Base-by-base conservation (phyloP, 2,888 invertebrate genomes). In the Hipparchia sbordonii region DNA sequence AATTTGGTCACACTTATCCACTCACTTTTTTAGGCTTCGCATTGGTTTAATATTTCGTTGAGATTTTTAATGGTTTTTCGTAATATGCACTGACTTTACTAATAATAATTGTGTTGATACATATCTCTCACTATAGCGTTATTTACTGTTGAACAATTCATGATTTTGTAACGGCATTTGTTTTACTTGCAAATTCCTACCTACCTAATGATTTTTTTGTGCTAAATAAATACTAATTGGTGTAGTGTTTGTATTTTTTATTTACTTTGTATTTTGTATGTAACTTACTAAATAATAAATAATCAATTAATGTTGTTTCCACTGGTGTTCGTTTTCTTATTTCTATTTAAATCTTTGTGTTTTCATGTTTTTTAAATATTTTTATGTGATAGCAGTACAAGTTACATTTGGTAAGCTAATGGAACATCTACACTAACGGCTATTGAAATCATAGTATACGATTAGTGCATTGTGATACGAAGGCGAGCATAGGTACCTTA, bases 1-100 rank as follows among this genome's bases (percentile, higher is more conserved):
- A 72, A 77, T 77, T 72, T 76, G 83, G 80, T 84, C 81, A 78
- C 82, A 83, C 86, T 83, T 85, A 79, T 80, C 80, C 78, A 77
- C 79, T 73, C 61, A 71, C 72, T 76, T 72, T 23, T 73, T 75
- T 77, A 74, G 76, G 75, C 72, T 82, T 72, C 70, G 72, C 72
- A 69, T 77, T 73, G 70, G 61, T 74, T 74, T 73, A 74, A 67
- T 70, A 59, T 74, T 68, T 57, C 65, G 63, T 66, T 74, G 65
- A 23, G 23, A 56, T 70, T 70, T 39, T 76, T 56, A 48, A 60
- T 51, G 39, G 46, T 67, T 70, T 23, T 63, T 71, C 8, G 60
- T 72, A 66, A 70, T 70, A 48, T 69, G 59, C 67, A 45, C 63
- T 45, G 9, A 67, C 51, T 51, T 60, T 3, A 33, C 51, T 68